These are phyloP conservation scores for Dolomedes plantarius DNA, from an alignment of 2,888 invertebrate species.

Conservation along the genomic window DNA sequence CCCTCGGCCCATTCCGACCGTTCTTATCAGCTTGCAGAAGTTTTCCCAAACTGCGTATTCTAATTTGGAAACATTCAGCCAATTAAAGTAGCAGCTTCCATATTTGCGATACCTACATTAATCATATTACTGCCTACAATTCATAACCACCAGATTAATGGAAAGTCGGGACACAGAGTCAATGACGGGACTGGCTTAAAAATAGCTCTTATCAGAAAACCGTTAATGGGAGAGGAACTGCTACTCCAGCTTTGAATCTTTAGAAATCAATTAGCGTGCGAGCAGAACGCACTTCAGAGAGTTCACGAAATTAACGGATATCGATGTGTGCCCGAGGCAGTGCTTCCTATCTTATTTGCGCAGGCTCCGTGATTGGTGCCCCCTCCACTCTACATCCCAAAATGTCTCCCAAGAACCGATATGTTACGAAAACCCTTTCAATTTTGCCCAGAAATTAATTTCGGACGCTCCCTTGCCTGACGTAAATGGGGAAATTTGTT, in stretches of 20 bases:
- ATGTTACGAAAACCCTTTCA: slow-evolving; percentile 33
- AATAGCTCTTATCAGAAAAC: slow-evolving; percentile 22
- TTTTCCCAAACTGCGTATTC: too few relatives aligned
- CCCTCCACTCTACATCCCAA: background rate
- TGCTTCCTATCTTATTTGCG: slow-evolving; percentile 60
- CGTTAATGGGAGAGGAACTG: slow-evolving; percentile 21
- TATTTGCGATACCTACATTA: background rate
- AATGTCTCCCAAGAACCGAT: slow-evolving; percentile 27
- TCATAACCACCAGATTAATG: background rate
- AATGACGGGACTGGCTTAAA: background rate
- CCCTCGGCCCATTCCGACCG: too few relatives aligned
- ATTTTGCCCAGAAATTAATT: slow-evolving; percentile 41
- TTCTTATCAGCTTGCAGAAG: too few relatives aligned
- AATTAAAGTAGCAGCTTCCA: background rate
- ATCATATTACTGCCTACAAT: background rate
- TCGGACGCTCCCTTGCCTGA: slow-evolving; percentile 19
- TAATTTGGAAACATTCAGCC: background rate
- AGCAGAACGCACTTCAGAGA: slow-evolving; percentile 19
- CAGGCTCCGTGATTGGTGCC: slow-evolving; percentile 32
- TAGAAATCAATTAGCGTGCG: slow-evolving; percentile 51
- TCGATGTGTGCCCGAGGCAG: slow-evolving; percentile 43
- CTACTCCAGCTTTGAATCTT: background rate
- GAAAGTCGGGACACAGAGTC: background rate
- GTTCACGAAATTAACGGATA: slow-evolving; percentile 59
- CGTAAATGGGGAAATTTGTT: slow-evolving; percentile 35